phyloP scores from a whole-genome alignment of 2,888 invertebrate species.

The Leptopilina myrica region DNA sequence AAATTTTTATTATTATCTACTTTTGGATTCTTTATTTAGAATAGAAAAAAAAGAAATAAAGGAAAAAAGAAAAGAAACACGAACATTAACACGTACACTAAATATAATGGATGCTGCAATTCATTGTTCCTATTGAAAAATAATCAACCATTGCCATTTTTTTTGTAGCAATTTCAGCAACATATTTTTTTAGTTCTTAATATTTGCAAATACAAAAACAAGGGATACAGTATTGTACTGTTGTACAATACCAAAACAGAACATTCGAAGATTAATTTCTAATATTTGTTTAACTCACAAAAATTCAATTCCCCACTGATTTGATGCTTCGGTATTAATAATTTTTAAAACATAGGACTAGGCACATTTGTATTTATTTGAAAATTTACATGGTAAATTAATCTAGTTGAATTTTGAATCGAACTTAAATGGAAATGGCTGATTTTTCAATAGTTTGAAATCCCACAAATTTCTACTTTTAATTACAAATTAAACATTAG shows the following conservation, averaged over 20 bases:
- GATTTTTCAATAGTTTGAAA: constrained; percentile 23
- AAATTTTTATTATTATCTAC: constrained; percentile 45
- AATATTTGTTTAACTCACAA: no score
- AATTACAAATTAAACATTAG: neutral
- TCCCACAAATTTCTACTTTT: constrained; percentile 6
- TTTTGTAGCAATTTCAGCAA: no score
- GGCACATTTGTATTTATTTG: no score
- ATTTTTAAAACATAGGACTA: no score
- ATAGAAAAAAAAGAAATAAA: no score
- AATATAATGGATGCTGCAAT: constrained; percentile 42
- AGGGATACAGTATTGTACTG: no score
- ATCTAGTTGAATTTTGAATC: no score
- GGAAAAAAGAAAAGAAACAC: constrained; percentile 24
- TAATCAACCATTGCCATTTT: neutral
- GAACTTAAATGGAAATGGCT: constrained; percentile 14
- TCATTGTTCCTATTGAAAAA: constrained; percentile 18
- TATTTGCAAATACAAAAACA: neutral
- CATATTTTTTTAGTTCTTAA: neutral
- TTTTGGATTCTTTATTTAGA: constrained; percentile 30
- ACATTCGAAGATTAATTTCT: no score
- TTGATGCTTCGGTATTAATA: no score
- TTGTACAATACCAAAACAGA: no score
- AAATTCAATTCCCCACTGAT: no score
- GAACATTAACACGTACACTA: constrained; percentile 45
- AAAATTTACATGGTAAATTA: no score